A percentile compares a stretch with the other conserved stretches of the same genome.
These are phyloP conservation scores for Aldabrachelys gigantea DNA, from an alignment of 2,113 vertebrate genomes.

Conservation along the genomic window DNA sequence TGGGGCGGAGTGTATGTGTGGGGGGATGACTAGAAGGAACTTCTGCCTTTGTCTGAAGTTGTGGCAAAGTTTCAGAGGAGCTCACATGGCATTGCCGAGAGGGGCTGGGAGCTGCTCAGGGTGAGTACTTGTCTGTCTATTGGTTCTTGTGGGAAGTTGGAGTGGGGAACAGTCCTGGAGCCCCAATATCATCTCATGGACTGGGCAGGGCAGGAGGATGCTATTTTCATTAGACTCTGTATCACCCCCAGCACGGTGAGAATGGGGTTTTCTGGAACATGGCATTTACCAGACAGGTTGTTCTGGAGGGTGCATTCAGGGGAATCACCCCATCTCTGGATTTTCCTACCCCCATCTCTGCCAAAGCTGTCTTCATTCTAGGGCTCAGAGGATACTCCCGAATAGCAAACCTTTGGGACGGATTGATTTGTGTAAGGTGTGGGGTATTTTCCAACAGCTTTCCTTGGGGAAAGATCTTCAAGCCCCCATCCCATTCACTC, in stretches of 20 bases:
- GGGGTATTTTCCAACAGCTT: neutral
- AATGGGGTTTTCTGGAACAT: neutral
- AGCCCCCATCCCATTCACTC: neutral
- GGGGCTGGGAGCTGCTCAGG: neutral
- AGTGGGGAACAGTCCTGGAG: neutral
- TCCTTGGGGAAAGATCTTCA: neutral
- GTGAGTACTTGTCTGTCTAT: neutral
- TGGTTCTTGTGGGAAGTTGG: neutral
- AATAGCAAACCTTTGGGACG: neutral
- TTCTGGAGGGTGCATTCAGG: neutral
- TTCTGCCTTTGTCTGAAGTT: neutral
- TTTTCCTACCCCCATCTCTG: neutral
- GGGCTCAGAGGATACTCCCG: neutral
- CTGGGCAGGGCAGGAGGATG: neutral
- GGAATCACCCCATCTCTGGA: neutral
- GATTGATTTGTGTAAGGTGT: neutral
- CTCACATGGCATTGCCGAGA: neutral
- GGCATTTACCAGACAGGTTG: neutral
- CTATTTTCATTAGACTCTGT: neutral
- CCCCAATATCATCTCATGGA: neutral
- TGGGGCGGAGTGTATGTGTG: neutral
- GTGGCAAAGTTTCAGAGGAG: neutral
- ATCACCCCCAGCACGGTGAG: neutral
- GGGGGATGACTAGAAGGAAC: neutral
- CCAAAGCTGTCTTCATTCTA: neutral